A percentile compares a stretch with the other conserved stretches of the same genome.
phyloP scores from a whole-genome alignment of 2,797 vertebrate genomes.

The Acrossocheilus wenchowensis region DNA sequence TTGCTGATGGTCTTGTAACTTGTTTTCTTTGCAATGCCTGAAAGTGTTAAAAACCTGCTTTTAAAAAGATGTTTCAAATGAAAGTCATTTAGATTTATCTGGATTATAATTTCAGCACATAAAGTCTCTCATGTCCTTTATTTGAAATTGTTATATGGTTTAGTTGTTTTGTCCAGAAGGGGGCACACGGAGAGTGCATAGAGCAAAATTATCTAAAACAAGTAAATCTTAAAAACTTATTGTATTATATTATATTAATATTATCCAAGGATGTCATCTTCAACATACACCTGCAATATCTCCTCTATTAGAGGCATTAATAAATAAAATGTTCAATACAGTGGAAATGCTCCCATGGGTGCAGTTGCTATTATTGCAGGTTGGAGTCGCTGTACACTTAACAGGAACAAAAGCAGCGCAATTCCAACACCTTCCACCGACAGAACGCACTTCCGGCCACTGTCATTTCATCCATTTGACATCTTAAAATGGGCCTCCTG shows the following conservation, averaged over 20 bases:
- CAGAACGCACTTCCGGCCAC: conserved; percentile 60
- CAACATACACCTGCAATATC: background rate
- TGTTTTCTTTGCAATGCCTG: conserved; percentile 61
- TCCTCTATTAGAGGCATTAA: background rate
- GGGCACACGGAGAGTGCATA: conserved; percentile 19
- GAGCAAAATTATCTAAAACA: background rate
- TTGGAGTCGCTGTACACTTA: background rate
- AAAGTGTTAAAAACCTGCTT: background rate
- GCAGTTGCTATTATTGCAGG: conserved; percentile 2
- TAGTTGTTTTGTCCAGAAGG: conserved; percentile 8
- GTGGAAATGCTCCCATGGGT: conserved; percentile 2
- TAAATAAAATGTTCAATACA: background rate
- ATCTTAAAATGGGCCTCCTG: conserved; percentile 63
- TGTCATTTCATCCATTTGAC: conserved; percentile 64
- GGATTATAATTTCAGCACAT: background rate
- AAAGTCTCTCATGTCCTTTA: background rate
- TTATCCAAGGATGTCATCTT: background rate
- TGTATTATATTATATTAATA: too few species aligned
- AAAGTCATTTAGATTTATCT: background rate
- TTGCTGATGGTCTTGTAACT: conserved; percentile 73
- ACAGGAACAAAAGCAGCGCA: conserved; percentile 17
- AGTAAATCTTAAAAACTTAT: background rate
- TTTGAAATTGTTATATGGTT: background rate
- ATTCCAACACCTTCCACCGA: conserved; percentile 48
- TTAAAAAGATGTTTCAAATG: background rate